Evolutionary conservation across 2,797 vertebrate species (phyloP), one percentile per base, ranked within the genome.

Genomic region (Carduelis carduelis): DNA sequence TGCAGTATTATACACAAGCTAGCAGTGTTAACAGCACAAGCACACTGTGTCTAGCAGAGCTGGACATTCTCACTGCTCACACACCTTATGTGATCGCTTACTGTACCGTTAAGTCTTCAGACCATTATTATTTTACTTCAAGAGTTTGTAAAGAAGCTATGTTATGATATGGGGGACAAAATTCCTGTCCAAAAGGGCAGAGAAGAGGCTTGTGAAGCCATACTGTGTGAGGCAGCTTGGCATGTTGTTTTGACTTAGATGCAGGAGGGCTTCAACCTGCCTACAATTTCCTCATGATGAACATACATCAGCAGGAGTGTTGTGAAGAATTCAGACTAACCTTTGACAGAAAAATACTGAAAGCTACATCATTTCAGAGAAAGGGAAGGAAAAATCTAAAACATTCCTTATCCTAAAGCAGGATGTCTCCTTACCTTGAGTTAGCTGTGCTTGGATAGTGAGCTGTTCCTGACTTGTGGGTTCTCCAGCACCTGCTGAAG

Each of bases 361-460:
- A 87, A 87, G 30, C 18, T 47, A 56, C 1, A 1, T 46, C 6
- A 24, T 34, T 76, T 69, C 34, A 79, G 56, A 85, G 35, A 49
- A 70, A 69, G 30, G 19, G 16, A 84, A 13, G 28, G 44, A 68
- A 89, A 41, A 92, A 49, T 9, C 11, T 8, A 50, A 83, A 64
- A 63, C 6, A 37, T 32, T 65, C 21, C 34, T 86, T 80, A 69
- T 30, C 15, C 11, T 46, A 11, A 63, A 65, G 13, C 1, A 76
- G 41, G 8, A 30, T 24, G 4, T 65, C 47, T 87, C 9, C 95
- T 97, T 96, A 98, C 98, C 97, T 64, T 96, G 86, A 64, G 64
- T 7, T 9, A 72, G 15, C 49, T 97, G 97, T 41, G 81, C 26
- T 35, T 96, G 91, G 12, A 41, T 83, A 52, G 82, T 0, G 3